phyloP scores from a whole-genome alignment of 2,888 invertebrate genomes.

The Catocala nupta region DNA sequence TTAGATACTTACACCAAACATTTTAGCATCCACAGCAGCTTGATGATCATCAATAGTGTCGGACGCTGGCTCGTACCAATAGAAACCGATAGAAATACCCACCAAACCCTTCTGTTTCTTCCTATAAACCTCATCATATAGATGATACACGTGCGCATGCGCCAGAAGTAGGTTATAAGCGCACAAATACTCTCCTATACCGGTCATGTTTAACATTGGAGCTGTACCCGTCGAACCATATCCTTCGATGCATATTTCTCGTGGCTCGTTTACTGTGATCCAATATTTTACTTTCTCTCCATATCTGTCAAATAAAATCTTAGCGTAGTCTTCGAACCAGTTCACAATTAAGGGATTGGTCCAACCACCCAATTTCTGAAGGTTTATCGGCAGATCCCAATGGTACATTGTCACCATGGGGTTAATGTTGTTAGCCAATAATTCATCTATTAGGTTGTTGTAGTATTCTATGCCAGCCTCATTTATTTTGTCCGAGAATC shows the following conservation, averaged over 20 bases:
- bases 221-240: constrained; percentile 69
- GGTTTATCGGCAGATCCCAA: constrained; percentile 87
- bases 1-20: constrained; percentile 81
- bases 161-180: constrained; percentile 85
- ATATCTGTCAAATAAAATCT: constrained; percentile 79
- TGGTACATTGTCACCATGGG: constrained; percentile 89
- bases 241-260: constrained; percentile 70
- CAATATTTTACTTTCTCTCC: constrained; percentile 84
- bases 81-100: constrained; percentile 71
- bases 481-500: constrained; percentile 83
- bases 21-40: constrained; percentile 83
- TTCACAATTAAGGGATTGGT: constrained; percentile 82
- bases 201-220: constrained; percentile 72
- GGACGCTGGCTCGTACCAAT: constrained; percentile 84
- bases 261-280: constrained; percentile 88
- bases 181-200: constrained; percentile 84
- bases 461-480: constrained; percentile 89
- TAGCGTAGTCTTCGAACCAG: constrained; percentile 87
- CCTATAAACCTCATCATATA: constrained; percentile 70
- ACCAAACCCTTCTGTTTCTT: constrained; percentile 60
- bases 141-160: constrained; percentile 82
- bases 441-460: constrained; percentile 87
- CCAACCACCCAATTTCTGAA: constrained; percentile 88
- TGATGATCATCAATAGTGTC: constrained; percentile 77
- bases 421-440: constrained; percentile 84